phyloP scores from a whole-genome alignment of 2,888 invertebrate genomes.

The Microctonus aethiopoides region DNA sequence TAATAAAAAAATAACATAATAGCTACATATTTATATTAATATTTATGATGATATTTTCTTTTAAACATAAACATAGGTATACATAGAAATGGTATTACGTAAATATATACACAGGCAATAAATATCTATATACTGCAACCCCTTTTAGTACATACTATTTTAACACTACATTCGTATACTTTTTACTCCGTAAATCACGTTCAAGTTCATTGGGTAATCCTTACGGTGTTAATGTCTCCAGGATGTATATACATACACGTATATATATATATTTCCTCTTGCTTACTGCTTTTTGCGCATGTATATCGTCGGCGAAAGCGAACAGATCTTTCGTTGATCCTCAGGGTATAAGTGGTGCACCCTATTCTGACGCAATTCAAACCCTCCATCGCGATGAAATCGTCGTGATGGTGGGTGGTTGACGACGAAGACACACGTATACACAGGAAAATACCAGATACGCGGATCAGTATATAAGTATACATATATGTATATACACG shows the following conservation, averaged over 20 bases:
- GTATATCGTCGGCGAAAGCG: slow-evolving; percentile 35
- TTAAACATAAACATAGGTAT: not conserved
- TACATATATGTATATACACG: not conserved
- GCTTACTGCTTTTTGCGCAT: slow-evolving; percentile 36
- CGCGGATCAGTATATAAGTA: slow-evolving; percentile 14
- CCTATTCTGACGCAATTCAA: slow-evolving; percentile 4
- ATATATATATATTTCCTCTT: not conserved
- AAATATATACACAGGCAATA: not conserved
- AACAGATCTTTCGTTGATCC: slow-evolving; percentile 39
- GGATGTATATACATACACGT: not conserved
- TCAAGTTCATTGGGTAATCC: slow-evolving; percentile 66
- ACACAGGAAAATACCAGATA: too few relatives aligned
- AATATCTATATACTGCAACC: slow-evolving; percentile 1
- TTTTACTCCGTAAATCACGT: slow-evolving; percentile 58
- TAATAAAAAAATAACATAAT: not conserved
- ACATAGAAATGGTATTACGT: not conserved
- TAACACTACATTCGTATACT: not conserved
- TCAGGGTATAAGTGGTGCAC: slow-evolving; percentile 31
- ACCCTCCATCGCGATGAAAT: slow-evolving; percentile 28
- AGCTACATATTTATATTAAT: not conserved
- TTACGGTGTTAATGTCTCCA: slow-evolving; percentile 61
- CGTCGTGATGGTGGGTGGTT: slow-evolving; percentile 3
- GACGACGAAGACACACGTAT: slow-evolving; percentile 31
- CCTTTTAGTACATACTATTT: not conserved
- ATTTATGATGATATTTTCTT: not conserved